These are phyloP conservation scores for Schizopygopsis malacanthus DNA, from an alignment of 2,797 vertebrate genomes.

Conservation along the genomic window DNA sequence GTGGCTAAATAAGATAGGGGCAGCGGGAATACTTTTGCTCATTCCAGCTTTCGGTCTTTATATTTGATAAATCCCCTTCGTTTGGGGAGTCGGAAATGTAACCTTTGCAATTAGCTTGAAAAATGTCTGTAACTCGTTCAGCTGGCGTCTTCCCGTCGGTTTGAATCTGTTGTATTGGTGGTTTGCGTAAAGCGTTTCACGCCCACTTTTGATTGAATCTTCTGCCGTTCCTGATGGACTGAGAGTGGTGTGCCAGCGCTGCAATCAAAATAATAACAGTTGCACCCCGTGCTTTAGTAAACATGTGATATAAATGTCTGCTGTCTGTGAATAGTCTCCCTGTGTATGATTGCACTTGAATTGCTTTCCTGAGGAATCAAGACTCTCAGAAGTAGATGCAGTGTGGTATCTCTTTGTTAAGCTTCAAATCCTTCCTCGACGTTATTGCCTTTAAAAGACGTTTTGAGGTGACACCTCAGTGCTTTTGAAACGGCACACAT, in stretches of 20 bases:
- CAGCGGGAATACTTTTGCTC: conserved; percentile 8
- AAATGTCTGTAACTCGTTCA: conserved; percentile 29
- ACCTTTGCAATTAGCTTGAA: conserved; percentile 28
- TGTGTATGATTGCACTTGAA: conserved; percentile 16
- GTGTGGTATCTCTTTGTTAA: conserved; percentile 23
- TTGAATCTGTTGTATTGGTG: conserved; percentile 16
- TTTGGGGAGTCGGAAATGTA: conserved; percentile 9
- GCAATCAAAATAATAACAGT: conserved; percentile 28
- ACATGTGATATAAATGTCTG: conserved; percentile 1
- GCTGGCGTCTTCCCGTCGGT: conserved; percentile 10
- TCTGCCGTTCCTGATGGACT: conserved; percentile 4
- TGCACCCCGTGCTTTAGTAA: conserved; percentile 14
- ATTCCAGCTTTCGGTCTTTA: neutral
- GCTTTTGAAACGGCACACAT: conserved; percentile 25
- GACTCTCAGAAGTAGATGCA: conserved; percentile 7
- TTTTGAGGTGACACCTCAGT: conserved; percentile 6
- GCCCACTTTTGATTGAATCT: conserved; percentile 16
- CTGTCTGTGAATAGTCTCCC: neutral
- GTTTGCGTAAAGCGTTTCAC: conserved; percentile 1
- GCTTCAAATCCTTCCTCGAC: conserved; percentile 26
- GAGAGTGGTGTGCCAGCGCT: conserved; percentile 9
- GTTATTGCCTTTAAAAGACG: conserved; percentile 6
- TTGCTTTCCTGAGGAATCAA: neutral
- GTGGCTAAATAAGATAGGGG: conserved; percentile 39
- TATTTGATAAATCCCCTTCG: conserved; percentile 1